Base-by-base conservation (phyloP, 1,140 invertebrate genomes). In the Capitella teleta region DNA sequence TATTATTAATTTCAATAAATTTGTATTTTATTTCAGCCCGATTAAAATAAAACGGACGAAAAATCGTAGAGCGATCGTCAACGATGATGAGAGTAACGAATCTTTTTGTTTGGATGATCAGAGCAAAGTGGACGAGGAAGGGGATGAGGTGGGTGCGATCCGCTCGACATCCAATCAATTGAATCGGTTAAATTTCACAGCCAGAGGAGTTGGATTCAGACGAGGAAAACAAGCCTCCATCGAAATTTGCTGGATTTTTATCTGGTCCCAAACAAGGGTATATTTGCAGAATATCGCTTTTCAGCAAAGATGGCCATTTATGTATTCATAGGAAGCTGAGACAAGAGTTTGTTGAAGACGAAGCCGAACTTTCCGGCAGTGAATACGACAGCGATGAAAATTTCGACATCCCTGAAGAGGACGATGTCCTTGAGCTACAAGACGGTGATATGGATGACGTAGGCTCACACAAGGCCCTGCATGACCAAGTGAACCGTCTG, bases 291-390 rank as follows among this genome's bases (percentile, higher is more conserved):
- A n/a, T n/a, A n/a, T n/a, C n/a, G n/a, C n/a, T n/a, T n/a, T n/a
- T n/a, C n/a, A n/a, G n/a, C n/a, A n/a, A n/a, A n/a, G n/a, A n/a
- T n/a, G n/a, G n/a, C 14, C 24, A 23, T 45, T 51, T 23, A 49
- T 42, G 41, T 47, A 6, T 42, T 53, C 58, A 4, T 51, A 66
- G 64, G 23, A 66, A 63, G 57, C 61, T 68, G n/a, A n/a, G n/a
- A n/a, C n/a, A n/a, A n/a, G n/a, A 83, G 25, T 92, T 87, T 73
- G 72, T 90, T 23, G 87, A 92, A 48, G 76, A 81, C 32, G 87
- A 92, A 70, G 87, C 87, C 0, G 87, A 90, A 61, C 63, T 92
- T 12, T 87, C 85, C 6, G 87, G 67, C 6, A 67, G 63, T 58
- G 67, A 70, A 38, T 66, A 52, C 53, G 67, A 68, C 41, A 70